Percentiles rank a stretch among this genome's conserved stretches.
Evolutionary conservation across 1,140 invertebrate species (phyloP).

Genomic region (Atta cephalotes): DNA sequence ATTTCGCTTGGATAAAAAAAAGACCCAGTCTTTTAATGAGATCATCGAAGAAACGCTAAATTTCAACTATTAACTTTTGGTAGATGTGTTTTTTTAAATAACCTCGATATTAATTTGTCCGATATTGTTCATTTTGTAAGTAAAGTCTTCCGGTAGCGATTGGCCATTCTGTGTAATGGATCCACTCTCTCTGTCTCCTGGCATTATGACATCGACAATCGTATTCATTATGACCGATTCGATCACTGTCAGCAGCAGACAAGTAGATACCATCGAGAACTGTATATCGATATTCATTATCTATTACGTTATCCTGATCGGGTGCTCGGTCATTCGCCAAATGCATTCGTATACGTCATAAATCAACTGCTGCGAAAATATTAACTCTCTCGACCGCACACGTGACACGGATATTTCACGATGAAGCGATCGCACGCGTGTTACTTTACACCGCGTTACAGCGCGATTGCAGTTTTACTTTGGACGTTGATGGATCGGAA

Average conservation of each 20-base stretch:
- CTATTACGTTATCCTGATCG: slow-evolving; percentile 57
- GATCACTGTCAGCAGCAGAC: slow-evolving; percentile 43
- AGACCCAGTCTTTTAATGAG: too few relatives aligned
- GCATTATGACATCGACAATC: slow-evolving; percentile 57
- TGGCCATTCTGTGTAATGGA: neutral
- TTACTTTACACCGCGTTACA: slow-evolving; percentile 53
- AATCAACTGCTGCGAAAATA: slow-evolving; percentile 57
- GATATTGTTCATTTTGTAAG: neutral
- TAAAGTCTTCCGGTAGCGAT: slow-evolving; percentile 9
- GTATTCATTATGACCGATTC: slow-evolving; percentile 49
- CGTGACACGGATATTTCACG: slow-evolving; percentile 55
- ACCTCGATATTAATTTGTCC: neutral
- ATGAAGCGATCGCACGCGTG: slow-evolving; percentile 55
- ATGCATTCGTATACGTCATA: slow-evolving; percentile 46
- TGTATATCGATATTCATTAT: slow-evolving; percentile 58
- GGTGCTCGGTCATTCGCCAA: slow-evolving; percentile 51
- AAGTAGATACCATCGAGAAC: slow-evolving; percentile 44
- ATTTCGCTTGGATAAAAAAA: too few relatives aligned
- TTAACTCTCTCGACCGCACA: slow-evolving; percentile 59
- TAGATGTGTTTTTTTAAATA: neutral
- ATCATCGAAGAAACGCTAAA: neutral
- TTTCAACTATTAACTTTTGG: neutral
- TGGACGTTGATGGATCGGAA: slow-evolving; percentile 50
- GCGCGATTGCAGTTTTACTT: slow-evolving; percentile 54
- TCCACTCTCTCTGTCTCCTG: slow-evolving; percentile 1